Base-by-base conservation (phyloP, 2,113 vertebrate genomes). In the Isichthys henryi region DNA sequence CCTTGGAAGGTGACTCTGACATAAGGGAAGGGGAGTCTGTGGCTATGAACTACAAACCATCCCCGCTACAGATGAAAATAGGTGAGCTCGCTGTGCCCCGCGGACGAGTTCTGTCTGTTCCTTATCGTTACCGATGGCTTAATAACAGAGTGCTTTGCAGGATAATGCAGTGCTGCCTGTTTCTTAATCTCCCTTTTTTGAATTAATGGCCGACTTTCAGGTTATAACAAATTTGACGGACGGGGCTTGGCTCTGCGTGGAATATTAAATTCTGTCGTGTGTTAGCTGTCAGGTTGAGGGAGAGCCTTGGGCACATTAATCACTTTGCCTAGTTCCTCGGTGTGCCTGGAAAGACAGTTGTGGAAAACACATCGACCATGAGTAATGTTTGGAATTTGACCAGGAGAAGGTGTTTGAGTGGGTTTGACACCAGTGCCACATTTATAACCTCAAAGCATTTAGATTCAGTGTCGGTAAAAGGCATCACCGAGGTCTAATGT, bases 1-100 rank as follows among this genome's bases (percentile, higher is more conserved):
- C 98, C 93, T 98, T 97, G 89, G 97, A 99, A 93, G 96, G 96
- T 82, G 98, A 99, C 94, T 98, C 97, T 66, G 97, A 97, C 87
- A 95, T 96, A 0, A 96, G 97, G 92, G 98, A 99, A 95, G 97
- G 96, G 46, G 98, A 99, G 94, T 97, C 97, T 84, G 98, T 99
- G 94, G 96, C 97, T 86, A 97, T 99, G 94, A 99, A 98, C 97
- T 99, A 99, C 95, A 99, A 99, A 95, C 98, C 97, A 17, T 98
- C 98, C 90, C 98, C 98, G 19, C 95, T 99, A 92, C 98, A 99
- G 93, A 98, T 97, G 95, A 99, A 99, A 95, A 96, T 99, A 94
- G 98, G 98, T 98, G 94, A 96, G 96, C 95, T 13, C 0, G 2
- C 74, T 19, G 70, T 43, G 50, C 2, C 31, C 2, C 6, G 50